Conservation (phyloP, 1,140 invertebrate species). For the Notospermus geniculatus region DNA sequence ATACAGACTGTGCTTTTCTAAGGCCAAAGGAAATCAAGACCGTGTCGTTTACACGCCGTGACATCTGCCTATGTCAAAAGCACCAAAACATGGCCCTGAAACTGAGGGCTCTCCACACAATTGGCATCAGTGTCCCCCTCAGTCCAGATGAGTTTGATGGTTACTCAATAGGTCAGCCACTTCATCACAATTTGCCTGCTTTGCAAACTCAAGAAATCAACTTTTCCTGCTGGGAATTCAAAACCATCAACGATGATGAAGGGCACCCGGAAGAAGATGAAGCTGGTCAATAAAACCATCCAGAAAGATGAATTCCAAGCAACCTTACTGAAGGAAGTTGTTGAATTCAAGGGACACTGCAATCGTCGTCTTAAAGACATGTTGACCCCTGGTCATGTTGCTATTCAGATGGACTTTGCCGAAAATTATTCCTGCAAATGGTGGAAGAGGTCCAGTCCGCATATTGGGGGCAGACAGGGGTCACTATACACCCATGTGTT, state of each 20-base stretch:
- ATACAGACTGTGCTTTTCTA: too few species aligned
- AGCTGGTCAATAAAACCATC: constrained; percentile 9
- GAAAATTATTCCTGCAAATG: constrained; percentile 22
- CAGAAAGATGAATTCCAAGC: constrained; percentile 11
- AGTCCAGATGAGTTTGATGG: constrained; percentile 17
- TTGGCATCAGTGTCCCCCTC: constrained; percentile 8
- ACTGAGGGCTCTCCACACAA: too few species aligned
- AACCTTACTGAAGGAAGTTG: background rate
- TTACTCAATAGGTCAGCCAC: constrained; percentile 1
- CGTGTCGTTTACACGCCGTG: too few species aligned
- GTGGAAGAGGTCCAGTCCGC: too few species aligned
- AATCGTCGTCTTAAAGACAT: constrained; percentile 16
- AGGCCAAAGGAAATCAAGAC: too few species aligned
- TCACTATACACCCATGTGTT: too few species aligned
- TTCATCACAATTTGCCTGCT: background rate
- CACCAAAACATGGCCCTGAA: too few species aligned
- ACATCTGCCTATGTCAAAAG: too few species aligned
- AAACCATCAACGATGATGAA: too few species aligned
- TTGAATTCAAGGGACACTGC: constrained; percentile 16
- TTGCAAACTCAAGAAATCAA: background rate
- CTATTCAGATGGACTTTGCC: constrained; percentile 28
- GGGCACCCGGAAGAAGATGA: constrained; percentile 19
- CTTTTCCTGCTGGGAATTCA: too few species aligned
- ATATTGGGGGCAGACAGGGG: too few species aligned
- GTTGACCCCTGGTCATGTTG: constrained; percentile 14